These are phyloP conservation scores for Thecophora atra DNA, from an alignment of 2,888 invertebrate species.

Conservation along the genomic window DNA sequence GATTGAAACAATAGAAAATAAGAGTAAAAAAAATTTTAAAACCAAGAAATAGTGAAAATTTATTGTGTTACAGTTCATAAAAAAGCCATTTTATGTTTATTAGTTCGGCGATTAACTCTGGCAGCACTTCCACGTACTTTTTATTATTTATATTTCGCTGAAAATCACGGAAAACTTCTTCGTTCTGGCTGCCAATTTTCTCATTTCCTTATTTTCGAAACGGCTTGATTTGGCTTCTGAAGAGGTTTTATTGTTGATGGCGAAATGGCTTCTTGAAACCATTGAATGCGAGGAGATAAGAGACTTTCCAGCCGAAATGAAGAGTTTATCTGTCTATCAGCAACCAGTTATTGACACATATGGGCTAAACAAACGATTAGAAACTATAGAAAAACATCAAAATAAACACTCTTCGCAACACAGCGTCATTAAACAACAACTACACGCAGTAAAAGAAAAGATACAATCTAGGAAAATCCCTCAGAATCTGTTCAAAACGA, in stretches of 20 bases:
- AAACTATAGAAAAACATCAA: not conserved
- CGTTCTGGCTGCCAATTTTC: not conserved
- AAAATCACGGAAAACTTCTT: not conserved
- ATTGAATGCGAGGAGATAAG: constrained; percentile 19
- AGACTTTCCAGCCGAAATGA: constrained; percentile 1
- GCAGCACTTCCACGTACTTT: too few relatives aligned
- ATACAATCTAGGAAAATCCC: constrained; percentile 6
- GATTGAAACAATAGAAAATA: too few relatives aligned
- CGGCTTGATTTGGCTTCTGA: not conserved
- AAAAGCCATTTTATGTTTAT: too few relatives aligned
- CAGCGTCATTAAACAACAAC: not conserved
- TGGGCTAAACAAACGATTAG: not conserved
- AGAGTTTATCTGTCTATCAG: not conserved
- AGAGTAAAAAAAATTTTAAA: too few relatives aligned
- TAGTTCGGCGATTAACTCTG: too few relatives aligned
- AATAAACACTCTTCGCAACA: not conserved
- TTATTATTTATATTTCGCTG: too few relatives aligned
- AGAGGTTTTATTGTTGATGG: not conserved
- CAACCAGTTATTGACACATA: not conserved
- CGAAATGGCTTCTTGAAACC: constrained; percentile 11
- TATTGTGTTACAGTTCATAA: too few relatives aligned
- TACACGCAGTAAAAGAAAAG: not conserved
- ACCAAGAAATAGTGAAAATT: too few relatives aligned
- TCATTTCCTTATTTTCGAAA: constrained; percentile 4
- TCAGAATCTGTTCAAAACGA: not conserved